Conservation (phyloP, 2,888 invertebrate genomes). For the Ischnus inquisitorius region DNA sequence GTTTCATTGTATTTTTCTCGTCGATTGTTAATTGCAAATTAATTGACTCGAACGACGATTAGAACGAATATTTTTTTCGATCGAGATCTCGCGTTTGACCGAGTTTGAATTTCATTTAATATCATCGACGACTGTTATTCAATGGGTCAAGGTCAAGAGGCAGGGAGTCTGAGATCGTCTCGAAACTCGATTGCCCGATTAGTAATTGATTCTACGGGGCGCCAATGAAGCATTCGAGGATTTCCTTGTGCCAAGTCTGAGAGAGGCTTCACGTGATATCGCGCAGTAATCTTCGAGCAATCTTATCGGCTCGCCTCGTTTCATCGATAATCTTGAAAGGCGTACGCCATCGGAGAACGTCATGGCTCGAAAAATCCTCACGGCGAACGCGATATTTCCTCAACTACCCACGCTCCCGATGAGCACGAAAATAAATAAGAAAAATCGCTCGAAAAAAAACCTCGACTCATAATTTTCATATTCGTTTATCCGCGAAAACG, state of each 20-base stretch:
- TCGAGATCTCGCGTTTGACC: neutral
- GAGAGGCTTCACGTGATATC: slow-evolving; percentile 29
- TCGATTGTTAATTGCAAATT: neutral
- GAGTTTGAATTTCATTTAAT: neutral
- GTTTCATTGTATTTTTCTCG: neutral
- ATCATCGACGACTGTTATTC: neutral
- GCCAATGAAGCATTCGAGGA: slow-evolving; percentile 1
- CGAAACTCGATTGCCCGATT: slow-evolving; percentile 36
- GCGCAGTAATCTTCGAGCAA: slow-evolving; percentile 47
- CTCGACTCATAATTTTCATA: neutral
- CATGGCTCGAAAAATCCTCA: neutral
- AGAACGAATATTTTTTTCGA: neutral
- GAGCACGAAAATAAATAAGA: slow-evolving; percentile 15
- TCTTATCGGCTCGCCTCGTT: slow-evolving; percentile 60
- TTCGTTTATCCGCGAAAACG: neutral
- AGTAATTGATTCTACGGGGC: slow-evolving; percentile 39
- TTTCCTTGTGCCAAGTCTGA: slow-evolving; percentile 17
- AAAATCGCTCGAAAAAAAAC: neutral
- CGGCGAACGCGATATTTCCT: slow-evolving; percentile 7
- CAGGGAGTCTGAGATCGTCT: slow-evolving; percentile 26
- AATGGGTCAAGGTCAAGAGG: slow-evolving; percentile 46
- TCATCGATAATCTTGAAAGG: slow-evolving; percentile 57
- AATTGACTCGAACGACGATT: no score
- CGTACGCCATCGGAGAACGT: slow-evolving; percentile 3
- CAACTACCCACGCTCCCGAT: slow-evolving; percentile 10